A percentile compares a stretch with the other conserved stretches of the same genome.
These are phyloP conservation scores for Coracopsis vasa DNA, from an alignment of 2,113 vertebrate genomes.

Conservation along the genomic window DNA sequence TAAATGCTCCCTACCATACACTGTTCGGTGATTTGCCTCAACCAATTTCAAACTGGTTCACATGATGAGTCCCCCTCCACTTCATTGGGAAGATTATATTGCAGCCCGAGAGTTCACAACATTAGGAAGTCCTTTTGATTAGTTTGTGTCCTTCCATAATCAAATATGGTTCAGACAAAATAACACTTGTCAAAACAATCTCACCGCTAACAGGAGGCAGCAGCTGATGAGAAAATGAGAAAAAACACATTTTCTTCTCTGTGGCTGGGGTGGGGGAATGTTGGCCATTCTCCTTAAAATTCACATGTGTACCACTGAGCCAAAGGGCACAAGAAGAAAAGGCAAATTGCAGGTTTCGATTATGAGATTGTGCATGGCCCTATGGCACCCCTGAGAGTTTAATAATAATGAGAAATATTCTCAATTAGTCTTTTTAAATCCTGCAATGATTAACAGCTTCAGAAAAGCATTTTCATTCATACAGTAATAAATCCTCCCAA, in stretches of 20 bases:
- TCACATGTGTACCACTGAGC: not conserved
- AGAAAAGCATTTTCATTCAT: conserved; percentile 50
- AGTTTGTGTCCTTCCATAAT: not conserved
- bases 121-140: not conserved
- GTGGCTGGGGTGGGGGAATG: not conserved
- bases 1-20: not conserved
- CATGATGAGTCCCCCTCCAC: not conserved
- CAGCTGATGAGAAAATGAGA: not conserved
- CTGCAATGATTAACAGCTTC: conserved; percentile 37
- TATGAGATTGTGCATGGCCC: not conserved
- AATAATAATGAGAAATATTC: conserved; percentile 37
- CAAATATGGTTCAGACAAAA: not conserved
- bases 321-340: not conserved
- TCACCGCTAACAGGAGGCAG: conserved; percentile 12
- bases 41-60: not conserved
- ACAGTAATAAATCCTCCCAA: conserved; percentile 31
- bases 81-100: not conserved
- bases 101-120: not conserved
- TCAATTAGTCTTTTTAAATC: conserved; percentile 10
- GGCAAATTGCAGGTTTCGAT: not conserved
- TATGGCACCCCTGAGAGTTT: conserved; percentile 7
- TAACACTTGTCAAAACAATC: not conserved
- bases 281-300: not conserved
- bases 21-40: not conserved
- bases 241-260: not conserved